These are phyloP conservation scores for Halichoerus grypus DNA, from an alignment of 2,113 vertebrate species.

Conservation along the genomic window DNA sequence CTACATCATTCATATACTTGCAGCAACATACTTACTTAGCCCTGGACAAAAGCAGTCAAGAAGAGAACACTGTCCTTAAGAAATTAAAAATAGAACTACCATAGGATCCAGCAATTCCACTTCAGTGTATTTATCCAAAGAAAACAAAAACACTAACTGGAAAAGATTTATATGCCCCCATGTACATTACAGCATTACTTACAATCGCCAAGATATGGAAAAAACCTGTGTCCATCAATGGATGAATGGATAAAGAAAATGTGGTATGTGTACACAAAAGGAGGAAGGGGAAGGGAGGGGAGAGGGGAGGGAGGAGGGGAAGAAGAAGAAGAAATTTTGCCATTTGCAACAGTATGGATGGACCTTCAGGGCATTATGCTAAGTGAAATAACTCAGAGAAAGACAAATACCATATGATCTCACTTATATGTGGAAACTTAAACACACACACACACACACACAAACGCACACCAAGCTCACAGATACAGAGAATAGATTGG, in stretches of 20 bases:
- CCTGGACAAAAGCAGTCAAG: neutral
- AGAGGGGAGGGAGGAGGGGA: rapidly evolving
- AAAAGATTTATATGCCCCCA: neutral
- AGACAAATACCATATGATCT: neutral
- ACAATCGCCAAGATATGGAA: neutral
- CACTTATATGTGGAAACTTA: neutral
- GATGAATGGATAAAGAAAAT: neutral
- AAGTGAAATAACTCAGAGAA: neutral
- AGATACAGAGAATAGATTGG: neutral
- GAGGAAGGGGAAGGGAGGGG: neutral
- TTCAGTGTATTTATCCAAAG: neutral
- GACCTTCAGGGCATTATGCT: neutral
- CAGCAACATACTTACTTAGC: neutral
- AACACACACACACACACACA: neutral
- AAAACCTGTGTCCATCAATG: neutral
- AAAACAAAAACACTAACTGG: neutral
- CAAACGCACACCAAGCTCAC: neutral
- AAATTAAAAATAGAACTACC: neutral
- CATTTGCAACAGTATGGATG: neutral
- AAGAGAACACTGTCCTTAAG: neutral
- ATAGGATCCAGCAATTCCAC: neutral
- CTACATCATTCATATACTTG: neutral
- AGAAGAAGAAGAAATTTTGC: neutral
- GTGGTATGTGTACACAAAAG: neutral
- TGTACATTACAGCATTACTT: neutral